phyloP scores from a whole-genome alignment of 2,113 vertebrate genomes.

The Junco hyemalis region DNA sequence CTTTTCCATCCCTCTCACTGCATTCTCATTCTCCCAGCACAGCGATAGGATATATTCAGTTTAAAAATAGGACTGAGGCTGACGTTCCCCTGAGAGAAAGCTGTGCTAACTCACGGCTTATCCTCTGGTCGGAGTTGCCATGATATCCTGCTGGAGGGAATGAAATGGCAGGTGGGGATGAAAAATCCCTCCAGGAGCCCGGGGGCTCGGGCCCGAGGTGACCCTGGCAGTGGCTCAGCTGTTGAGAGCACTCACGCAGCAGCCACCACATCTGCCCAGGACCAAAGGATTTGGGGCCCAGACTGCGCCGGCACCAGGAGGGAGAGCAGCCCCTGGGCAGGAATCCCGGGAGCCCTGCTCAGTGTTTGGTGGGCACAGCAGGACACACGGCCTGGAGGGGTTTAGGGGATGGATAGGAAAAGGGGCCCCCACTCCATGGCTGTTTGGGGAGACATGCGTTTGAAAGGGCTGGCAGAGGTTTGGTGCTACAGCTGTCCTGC shows the following conservation, averaged over 20 bases:
- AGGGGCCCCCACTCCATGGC: fast-evolving
- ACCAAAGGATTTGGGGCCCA: fast-evolving
- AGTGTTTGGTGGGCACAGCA: fast-evolving
- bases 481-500: not conserved
- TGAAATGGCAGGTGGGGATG: not conserved
- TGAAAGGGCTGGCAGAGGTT: not conserved
- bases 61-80: slow-evolving; percentile 59
- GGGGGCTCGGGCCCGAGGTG: not conserved
- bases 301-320: fast-evolving
- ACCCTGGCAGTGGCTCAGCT: not conserved
- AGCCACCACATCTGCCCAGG: not conserved
- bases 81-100: slow-evolving; percentile 36
- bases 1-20: not conserved
- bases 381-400: fast-evolving
- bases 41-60: not conserved
- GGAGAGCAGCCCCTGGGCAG: not conserved
- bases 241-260: fast-evolving
- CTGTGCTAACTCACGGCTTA: slow-evolving; percentile 50
- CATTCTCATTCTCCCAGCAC: not conserved
- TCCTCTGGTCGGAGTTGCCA: not conserved
- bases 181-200: not conserved
- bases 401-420: not conserved
- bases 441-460: fast-evolving
- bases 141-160: not conserved
- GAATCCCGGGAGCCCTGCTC: not conserved